Percentiles rank a stretch among this genome's conserved stretches.
phyloP scores from a whole-genome alignment of 2,797 vertebrate genomes.

The Artibeus lituratus region DNA sequence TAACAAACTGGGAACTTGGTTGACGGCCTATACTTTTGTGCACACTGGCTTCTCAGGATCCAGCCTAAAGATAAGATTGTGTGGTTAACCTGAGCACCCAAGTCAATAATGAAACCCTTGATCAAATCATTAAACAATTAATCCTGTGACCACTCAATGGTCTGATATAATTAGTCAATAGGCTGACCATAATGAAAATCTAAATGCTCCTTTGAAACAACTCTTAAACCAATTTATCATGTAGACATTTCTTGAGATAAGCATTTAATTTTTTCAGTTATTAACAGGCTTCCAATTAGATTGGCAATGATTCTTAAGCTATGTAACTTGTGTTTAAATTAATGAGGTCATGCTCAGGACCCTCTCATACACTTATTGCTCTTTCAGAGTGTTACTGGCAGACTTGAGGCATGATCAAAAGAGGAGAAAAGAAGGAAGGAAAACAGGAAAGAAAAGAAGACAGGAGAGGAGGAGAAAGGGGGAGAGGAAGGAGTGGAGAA shows the following conservation, averaged over 20 bases:
- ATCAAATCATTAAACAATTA: conserved; percentile 52
- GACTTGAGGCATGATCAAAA: neutral
- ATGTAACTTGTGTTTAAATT: neutral
- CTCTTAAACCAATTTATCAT: conserved; percentile 36
- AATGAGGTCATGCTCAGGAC: conserved; percentile 2
- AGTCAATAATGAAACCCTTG: conserved; percentile 34
- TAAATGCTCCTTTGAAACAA: conserved; percentile 36
- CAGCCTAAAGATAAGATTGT: neutral
- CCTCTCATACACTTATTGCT: neutral
- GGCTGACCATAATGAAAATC: conserved; percentile 16
- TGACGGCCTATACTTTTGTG: neutral
- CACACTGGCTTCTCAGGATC: neutral
- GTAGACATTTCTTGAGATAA: conserved; percentile 50
- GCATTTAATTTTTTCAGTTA: conserved; percentile 33
- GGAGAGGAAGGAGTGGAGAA: neutral
- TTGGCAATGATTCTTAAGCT: neutral
- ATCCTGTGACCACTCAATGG: conserved; percentile 10
- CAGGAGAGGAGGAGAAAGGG: neutral
- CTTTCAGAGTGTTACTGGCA: neutral
- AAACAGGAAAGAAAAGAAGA: neutral
- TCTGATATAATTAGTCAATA: neutral
- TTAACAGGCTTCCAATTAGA: conserved; percentile 2
- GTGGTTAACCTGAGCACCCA: neutral
- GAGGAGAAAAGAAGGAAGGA: neutral
- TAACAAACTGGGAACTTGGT: neutral